Conservation (phyloP, 2,888 invertebrate genomes). For the Drosophila kanekoi region DNA sequence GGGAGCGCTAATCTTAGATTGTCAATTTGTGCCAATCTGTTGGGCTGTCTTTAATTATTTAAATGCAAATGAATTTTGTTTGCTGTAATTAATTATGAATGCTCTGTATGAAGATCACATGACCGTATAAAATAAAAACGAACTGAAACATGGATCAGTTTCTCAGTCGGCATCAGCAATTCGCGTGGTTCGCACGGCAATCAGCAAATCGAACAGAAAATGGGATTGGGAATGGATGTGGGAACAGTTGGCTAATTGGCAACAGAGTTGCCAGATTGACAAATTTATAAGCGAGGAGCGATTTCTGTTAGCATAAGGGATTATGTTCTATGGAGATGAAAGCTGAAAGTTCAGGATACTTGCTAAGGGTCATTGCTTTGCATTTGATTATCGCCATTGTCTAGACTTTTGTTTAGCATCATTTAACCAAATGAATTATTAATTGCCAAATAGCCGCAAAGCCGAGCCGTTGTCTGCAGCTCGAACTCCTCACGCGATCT, state of each 20-base stretch:
- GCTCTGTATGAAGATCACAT: conserved; percentile 21
- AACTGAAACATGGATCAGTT: conserved; percentile 12
- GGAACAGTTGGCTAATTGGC: not conserved
- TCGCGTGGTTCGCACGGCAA: not conserved
- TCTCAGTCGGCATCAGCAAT: conserved; percentile 23
- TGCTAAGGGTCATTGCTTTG: conserved; percentile 16
- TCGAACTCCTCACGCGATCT: not conserved
- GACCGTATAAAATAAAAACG: conserved; percentile 34
- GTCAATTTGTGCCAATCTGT: conserved; percentile 27
- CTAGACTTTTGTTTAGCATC: conserved; percentile 55
- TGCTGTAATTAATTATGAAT: conserved; percentile 16
- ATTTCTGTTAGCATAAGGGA: not conserved
- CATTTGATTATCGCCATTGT: conserved; percentile 21
- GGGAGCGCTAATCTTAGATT: conserved; percentile 12
- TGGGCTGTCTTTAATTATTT: conserved; percentile 18
- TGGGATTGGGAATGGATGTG: not conserved
- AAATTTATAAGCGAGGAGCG: not conserved
- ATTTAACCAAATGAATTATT: conserved; percentile 20
- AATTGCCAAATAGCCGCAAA: not conserved
- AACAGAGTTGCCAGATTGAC: not conserved
- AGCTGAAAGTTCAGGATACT: not conserved
- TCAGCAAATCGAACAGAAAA: not conserved
- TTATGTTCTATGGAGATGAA: not conserved
- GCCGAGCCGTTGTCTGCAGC: not conserved
- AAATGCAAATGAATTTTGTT: conserved; percentile 15